These are phyloP conservation scores for Aurelia aurita complex sp. Pacific DNA, from an alignment of 30 jellyfish, hydroid and myxozoan species.

Conservation along the genomic window DNA sequence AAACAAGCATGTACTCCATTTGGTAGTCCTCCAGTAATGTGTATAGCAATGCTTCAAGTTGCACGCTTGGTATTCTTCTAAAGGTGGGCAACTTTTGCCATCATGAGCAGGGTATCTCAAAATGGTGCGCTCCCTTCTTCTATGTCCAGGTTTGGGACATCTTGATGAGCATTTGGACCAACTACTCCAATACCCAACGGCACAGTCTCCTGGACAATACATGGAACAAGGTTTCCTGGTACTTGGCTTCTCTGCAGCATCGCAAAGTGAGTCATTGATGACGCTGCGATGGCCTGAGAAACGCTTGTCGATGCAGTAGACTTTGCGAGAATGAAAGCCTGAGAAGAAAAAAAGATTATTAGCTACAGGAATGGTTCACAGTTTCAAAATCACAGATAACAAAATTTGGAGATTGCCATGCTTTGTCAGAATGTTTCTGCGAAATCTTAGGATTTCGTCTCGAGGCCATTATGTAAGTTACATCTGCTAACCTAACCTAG, in stretches of 20 bases:
- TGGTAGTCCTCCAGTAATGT: conserved; percentile 55
- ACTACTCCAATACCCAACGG: conserved; percentile 61
- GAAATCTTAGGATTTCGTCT: no score
- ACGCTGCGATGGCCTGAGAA: conserved; percentile 42
- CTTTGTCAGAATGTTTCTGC: no score
- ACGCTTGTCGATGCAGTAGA: conserved; percentile 50
- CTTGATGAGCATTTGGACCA: conserved; percentile 68
- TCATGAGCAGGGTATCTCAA: conserved; percentile 70
- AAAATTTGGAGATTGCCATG: no score
- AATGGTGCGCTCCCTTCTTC: conserved; percentile 57
- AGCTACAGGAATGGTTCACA: neutral
- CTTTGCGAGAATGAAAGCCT: conserved; percentile 51
- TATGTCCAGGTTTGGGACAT: conserved; percentile 74
- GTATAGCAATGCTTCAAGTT: conserved; percentile 34
- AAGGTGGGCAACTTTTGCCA: conserved; percentile 59
- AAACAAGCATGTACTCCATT: conserved; percentile 67
- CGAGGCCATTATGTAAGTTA: no score
- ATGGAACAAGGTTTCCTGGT: conserved; percentile 27
- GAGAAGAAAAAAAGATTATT: neutral
- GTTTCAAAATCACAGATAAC: neutral
- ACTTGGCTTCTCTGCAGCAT: conserved; percentile 53
- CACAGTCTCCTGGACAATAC: conserved; percentile 77
- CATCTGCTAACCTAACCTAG: no score
- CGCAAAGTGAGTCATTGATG: conserved; percentile 61
- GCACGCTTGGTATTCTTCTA: conserved; percentile 45